Conservation (phyloP, 2,113 vertebrate species). For the Gorsachius goisagi region DNA sequence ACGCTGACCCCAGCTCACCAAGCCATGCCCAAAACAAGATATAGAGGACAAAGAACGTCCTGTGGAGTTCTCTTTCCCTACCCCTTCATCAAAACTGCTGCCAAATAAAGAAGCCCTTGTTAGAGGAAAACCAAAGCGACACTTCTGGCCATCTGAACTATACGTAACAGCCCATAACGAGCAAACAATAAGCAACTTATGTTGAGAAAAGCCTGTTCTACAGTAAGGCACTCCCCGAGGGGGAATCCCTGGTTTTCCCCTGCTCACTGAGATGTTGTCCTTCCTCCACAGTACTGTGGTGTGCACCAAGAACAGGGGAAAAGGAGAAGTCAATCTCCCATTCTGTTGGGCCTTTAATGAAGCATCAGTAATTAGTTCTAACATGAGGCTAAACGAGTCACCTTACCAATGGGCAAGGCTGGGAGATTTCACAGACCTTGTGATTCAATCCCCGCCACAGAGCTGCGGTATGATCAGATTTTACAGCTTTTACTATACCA, state of each 20-base stretch:
- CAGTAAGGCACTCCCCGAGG: not conserved
- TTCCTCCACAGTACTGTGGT: not conserved
- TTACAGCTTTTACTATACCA: not conserved
- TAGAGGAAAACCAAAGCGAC: not conserved
- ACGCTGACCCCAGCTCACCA: slow-evolving; percentile 5
- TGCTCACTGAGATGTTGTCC: not conserved
- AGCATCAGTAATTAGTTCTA: not conserved
- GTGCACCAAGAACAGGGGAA: not conserved
- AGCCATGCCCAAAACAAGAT: not conserved
- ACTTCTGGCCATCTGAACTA: slow-evolving; percentile 36
- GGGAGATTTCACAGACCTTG: not conserved
- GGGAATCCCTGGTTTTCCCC: not conserved
- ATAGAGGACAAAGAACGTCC: slow-evolving; percentile 8
- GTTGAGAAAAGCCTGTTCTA: not conserved
- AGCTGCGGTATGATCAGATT: not conserved
- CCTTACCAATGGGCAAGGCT: not conserved
- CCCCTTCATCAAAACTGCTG: not conserved
- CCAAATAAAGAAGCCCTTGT: slow-evolving; percentile 51
- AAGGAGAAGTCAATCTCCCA: not conserved
- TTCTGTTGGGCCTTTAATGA: not conserved
- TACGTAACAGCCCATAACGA: not conserved
- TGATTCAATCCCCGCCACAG: not conserved
- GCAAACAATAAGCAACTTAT: slow-evolving; percentile 30
- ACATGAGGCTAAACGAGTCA: not conserved
- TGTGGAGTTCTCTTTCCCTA: not conserved